A percentile compares a stretch with the other conserved stretches of the same genome.
Conservation (phyloP, 2,888 invertebrate genomes). For the Drosophila austrosaltans region DNA sequence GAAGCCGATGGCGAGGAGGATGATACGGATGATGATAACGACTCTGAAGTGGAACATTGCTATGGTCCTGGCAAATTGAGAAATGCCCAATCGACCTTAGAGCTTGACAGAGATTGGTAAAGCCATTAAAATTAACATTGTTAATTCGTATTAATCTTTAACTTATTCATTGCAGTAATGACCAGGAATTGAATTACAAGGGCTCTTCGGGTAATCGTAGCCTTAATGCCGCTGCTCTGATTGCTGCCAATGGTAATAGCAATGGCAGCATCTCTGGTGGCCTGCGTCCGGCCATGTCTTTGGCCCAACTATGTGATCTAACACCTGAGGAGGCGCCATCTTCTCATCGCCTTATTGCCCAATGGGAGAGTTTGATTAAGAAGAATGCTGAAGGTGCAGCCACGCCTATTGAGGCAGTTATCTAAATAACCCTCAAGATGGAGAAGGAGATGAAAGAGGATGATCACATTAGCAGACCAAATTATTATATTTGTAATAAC, state of each 20-base stretch:
- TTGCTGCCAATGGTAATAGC: constrained; percentile 49
- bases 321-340: constrained; percentile 88
- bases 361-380: constrained; percentile 92
- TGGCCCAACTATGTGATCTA: constrained; percentile 88
- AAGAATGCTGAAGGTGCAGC: constrained; percentile 80
- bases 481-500: constrained; percentile 66
- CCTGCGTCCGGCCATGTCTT: constrained; percentile 87
- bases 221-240: constrained; percentile 50
- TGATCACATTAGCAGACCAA: constrained; percentile 64
- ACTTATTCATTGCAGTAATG: constrained; percentile 38
- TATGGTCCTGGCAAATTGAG: constrained; percentile 87
- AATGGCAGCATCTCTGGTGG: constrained; percentile 61
- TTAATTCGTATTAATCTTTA: background rate
- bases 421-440: constrained; percentile 30
- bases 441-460: background rate
- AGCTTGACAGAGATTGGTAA: constrained; percentile 85
- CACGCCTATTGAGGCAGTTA: constrained; percentile 55
- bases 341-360: constrained; percentile 89
- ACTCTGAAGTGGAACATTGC: constrained; percentile 86
- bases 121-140: background rate
- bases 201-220: constrained; percentile 59
- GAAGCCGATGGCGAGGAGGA: constrained; percentile 85
- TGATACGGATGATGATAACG: constrained; percentile 85
- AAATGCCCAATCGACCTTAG: constrained; percentile 88
- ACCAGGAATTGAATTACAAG: constrained; percentile 59